Base-by-base conservation (phyloP, 2,797 vertebrate genomes). In the Ptychadena robeensis region DNA sequence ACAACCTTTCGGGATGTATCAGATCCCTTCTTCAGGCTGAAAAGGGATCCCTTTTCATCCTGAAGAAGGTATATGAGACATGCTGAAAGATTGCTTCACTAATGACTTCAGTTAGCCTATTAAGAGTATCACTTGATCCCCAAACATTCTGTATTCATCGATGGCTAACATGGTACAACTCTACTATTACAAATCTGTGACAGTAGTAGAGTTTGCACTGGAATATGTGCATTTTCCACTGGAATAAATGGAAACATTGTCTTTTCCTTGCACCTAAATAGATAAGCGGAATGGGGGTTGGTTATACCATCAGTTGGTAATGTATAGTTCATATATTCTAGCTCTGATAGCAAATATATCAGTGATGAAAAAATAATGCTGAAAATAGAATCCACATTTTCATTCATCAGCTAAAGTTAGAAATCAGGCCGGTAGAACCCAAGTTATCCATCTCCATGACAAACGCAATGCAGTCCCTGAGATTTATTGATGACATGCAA, bases 401-500 rank as follows among this genome's bases (percentile, higher is more conserved):
- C 69, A 68, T 65, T 27, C 30, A 71, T 73, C 64, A 48, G 66
- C 68, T 22, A 32, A 79, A 70, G 31, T 63, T 73, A 48, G 11
- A 6, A 64, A 38, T 72, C 40, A 18, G 1, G 32, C 31, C 48
- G 64, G 66, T 73, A 73, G 22, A 70, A 57, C 67, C 27, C 76
- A 40, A 59, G 22, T 63, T 22, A 81, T n/a, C 11, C 11, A n/a
- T 73, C 80, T 73, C 64, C 18, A 27, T 67, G 65, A 57, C 12
- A 63, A 82, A 40, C 44, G 82, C 32, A 85, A 64, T 48, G 79
- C 15, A 72, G 48, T 30, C 37, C 32, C 27, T 57, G 64, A 66
- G 67, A 57, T 69, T 76, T 82, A 73, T 80, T 53, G 68, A 65
- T 74, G 68, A 61, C 48, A 85, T 86, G 66, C 78, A 86, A 30